Percentiles rank a stretch among this genome's conserved stretches.
Evolutionary conservation across 1,140 invertebrate species (phyloP).

Genomic region (Globodera ellingtonae): DNA sequence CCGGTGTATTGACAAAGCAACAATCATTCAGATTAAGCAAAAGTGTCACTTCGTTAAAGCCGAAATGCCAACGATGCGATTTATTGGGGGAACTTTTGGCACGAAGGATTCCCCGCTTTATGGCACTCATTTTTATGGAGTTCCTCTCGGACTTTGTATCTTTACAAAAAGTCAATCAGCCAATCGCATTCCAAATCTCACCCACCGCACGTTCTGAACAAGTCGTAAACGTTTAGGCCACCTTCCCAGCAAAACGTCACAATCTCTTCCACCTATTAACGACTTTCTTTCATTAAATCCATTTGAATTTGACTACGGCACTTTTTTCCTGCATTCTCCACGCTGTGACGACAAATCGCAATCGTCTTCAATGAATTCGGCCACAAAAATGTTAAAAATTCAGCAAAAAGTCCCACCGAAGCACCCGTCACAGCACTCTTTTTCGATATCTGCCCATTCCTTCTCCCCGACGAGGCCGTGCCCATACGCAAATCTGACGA

Average conservation of each 20-base stretch:
- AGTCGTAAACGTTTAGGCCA: constrained; percentile 61
- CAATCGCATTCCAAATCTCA: constrained; percentile 51
- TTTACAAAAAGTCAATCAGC: too few species aligned
- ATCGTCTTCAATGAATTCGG: too few species aligned
- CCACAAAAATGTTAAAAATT: too few species aligned
- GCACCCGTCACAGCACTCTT: constrained; percentile 55
- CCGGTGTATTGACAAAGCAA: too few species aligned
- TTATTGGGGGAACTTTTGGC: constrained; percentile 34
- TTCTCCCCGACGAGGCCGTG: constrained; percentile 65
- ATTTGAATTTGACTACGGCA: too few species aligned
- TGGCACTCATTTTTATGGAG: constrained; percentile 46
- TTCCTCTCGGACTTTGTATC: constrained; percentile 57
- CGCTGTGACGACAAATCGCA: too few species aligned
- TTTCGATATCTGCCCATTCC: constrained; percentile 58
- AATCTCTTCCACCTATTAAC: constrained; percentile 59
- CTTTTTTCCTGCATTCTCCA: too few species aligned
- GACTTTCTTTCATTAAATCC: too few species aligned
- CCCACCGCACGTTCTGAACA: constrained; percentile 13
- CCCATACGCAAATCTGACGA: constrained; percentile 62
- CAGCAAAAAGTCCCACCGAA: constrained; percentile 15
- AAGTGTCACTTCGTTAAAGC: too few species aligned
- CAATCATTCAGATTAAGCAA: too few species aligned
- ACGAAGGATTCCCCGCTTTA: constrained; percentile 40
- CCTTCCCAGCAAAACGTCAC: constrained; percentile 65
- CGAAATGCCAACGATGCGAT: not conserved